phyloP scores from a whole-genome alignment of 2,113 vertebrate species.

The Sitta europaea region DNA sequence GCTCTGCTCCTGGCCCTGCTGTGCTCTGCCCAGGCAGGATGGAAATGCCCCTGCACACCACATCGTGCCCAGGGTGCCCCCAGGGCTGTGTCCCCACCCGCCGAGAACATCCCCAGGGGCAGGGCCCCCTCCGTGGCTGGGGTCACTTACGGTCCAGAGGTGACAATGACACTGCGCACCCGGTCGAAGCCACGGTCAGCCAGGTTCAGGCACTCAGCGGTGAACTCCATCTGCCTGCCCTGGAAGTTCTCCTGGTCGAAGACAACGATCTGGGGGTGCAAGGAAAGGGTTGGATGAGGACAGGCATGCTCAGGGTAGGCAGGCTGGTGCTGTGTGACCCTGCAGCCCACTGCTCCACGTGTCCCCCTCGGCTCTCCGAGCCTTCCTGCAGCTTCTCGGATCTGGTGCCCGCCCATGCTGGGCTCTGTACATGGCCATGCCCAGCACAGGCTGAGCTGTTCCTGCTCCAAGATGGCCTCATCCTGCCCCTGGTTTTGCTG shows the following conservation, averaged over 20 bases:
- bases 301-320: accelerated
- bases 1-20: background rate
- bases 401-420: accelerated
- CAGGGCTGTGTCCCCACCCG: background rate
- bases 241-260: constrained; percentile 98
- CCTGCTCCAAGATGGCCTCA: background rate
- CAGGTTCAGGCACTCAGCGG: constrained; percentile 87
- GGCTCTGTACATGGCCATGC: background rate
- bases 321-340: background rate
- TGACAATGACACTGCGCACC: constrained; percentile 89
- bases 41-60: background rate
- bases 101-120: background rate
- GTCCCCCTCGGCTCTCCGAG: accelerated
- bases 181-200: constrained; percentile 85
- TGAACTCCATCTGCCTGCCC: constrained; percentile 87
- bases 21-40: accelerated
- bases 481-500: background rate
- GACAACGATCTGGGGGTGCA: constrained; percentile 78
- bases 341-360: accelerated
- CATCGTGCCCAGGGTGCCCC: background rate
- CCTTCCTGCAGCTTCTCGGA: background rate
- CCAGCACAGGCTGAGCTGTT: background rate
- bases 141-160: constrained; percentile 89
- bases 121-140: accelerated
- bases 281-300: background rate